A percentile compares a stretch with the other conserved stretches of the same genome.
Conservation (phyloP, 2,113 vertebrate genomes). For the Platycercus adscitus region DNA sequence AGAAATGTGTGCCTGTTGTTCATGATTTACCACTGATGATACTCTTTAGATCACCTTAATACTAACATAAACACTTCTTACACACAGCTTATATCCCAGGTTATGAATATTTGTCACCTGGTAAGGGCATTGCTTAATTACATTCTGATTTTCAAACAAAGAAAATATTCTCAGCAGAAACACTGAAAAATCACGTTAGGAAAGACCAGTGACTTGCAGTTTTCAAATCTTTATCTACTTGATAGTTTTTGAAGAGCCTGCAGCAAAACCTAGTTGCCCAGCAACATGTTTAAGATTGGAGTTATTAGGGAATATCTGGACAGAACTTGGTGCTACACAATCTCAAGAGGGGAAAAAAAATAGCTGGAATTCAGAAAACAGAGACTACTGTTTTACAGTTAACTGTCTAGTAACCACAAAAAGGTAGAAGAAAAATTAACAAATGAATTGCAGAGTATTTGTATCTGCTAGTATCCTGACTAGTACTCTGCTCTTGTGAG, state of each 20-base stretch:
- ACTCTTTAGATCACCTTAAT: background rate
- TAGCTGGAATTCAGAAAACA: background rate
- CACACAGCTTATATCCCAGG: background rate
- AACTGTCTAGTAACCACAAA: background rate
- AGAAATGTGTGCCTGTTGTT: background rate
- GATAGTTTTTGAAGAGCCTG: background rate
- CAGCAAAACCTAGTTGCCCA: constrained; percentile 35
- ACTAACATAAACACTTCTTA: background rate
- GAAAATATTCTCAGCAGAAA: background rate
- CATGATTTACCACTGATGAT: background rate
- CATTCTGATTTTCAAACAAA: background rate
- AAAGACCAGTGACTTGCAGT: background rate
- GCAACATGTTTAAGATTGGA: constrained; percentile 28
- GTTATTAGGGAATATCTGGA: constrained; percentile 13
- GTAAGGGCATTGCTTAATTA: background rate
- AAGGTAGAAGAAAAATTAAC: background rate
- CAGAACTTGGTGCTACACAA: background rate
- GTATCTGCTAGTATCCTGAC: background rate
- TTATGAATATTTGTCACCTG: background rate
- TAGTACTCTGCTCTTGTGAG: background rate
- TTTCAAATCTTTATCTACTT: constrained; percentile 6
- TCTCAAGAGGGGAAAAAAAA: background rate
- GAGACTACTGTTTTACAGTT: background rate
- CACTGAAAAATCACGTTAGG: background rate
- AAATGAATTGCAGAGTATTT: background rate